phyloP scores from a whole-genome alignment of 2,797 vertebrate genomes.

The Peromyscus nudipes region DNA sequence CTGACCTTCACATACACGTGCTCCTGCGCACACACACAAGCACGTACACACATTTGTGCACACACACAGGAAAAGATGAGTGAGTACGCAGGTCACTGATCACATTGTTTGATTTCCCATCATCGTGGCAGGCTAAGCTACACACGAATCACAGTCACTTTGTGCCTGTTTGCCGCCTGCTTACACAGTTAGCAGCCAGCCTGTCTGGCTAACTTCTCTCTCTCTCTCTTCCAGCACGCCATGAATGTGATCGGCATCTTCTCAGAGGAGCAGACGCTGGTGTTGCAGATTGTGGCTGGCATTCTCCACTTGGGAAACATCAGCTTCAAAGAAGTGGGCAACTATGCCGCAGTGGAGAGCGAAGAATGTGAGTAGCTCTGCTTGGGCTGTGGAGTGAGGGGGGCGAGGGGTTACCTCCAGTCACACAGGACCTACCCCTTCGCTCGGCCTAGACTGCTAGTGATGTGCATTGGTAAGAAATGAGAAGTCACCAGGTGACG shows the following conservation, averaged over 20 bases:
- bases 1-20: fast-evolving
- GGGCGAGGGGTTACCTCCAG: fast-evolving
- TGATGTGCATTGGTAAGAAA: not conserved
- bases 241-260: conserved; percentile 98
- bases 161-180: fast-evolving
- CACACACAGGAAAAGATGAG: not conserved
- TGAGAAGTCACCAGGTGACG: not conserved
- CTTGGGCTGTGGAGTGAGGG: not conserved
- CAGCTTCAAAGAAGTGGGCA: conserved; percentile 97
- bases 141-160: fast-evolving
- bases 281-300: conserved; percentile 98
- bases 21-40: not conserved
- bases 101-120: not conserved
- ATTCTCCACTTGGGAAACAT: conserved; percentile 98
- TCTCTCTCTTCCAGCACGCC: conserved; percentile 91
- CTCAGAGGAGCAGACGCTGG: conserved; percentile 92
- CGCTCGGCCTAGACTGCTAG: not conserved
- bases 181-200: not conserved
- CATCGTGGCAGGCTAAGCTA: fast-evolving
- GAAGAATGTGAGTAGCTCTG: conserved; percentile 95
- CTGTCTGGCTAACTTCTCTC: not conserved
- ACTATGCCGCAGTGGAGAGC: conserved; percentile 98
- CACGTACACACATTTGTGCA: not conserved
- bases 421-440: not conserved
- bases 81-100: fast-evolving